Evolutionary conservation across 2,113 vertebrate genomes (phyloP), one percentile per base, ranked within the genome.

Genomic region (Varanus salvator): DNA sequence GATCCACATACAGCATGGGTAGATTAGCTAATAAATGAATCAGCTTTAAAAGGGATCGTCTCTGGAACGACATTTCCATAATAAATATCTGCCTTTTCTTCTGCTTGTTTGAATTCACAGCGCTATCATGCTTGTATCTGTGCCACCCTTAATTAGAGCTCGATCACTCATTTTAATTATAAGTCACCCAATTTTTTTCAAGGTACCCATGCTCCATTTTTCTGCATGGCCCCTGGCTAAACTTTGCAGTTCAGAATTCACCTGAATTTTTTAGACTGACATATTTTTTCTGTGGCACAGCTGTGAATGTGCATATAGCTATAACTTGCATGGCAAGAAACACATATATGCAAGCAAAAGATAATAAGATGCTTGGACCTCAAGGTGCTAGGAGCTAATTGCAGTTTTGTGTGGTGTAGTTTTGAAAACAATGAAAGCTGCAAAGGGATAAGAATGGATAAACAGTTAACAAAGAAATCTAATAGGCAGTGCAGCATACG

Each of bases 121-220:
- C 89, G 48, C 48, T 90, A 1, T 2, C 82, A 25, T 4, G 50
- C 31, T 84, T 89, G 92, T 71, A 89, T 91, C 81, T 74, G 12
- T 38, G 94, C 19, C 14, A 1, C 4, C 68, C 7, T 71, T 69
- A 84, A 88, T 91, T 91, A 84, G 91, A 82, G 23, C 87, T 85
- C 29, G 23, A n/a, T 72, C 78, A 88, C 89, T 93, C 82, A 44
- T 90, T 94, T 93, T 90, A 85, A 91, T 93, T 90, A 89, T 38
- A 82, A 38, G 2, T 90, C 74, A 64, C 2, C 9, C 91, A 48
- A 5, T 14, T 60, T 60, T 60, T 91, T 86, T 86, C 1, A 44
- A 89, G 82, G 44, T 91, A 91, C 85, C 27, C 88, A 27, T 29
- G 1, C 57, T 64, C n/a, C 1, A 15, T 66, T 90, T 34, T 15